Base-by-base conservation (phyloP, 2,797 vertebrate genomes). In the Anolis apletophallus region DNA sequence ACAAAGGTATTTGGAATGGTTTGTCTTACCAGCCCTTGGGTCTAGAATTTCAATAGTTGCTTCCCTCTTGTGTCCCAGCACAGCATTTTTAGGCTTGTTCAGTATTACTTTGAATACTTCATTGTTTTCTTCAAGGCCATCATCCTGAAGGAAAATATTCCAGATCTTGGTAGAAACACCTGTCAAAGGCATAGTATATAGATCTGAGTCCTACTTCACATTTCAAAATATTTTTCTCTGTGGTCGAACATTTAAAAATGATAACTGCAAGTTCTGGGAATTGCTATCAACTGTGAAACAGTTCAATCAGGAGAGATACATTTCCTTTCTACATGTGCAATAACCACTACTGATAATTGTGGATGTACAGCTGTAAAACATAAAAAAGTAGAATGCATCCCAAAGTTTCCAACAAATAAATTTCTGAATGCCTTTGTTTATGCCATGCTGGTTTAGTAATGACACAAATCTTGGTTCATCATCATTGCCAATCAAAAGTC, bases 51-150 rank as follows among this genome's bases (percentile, higher is more conserved):
- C 94, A 40, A 97, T 94, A 0, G 83, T 93, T 26, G 96, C 93
- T 2, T 95, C 94, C 19, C 32, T 95, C 36, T 91, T 96, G 75
- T 93, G 95, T 59, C 96, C 97, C 93, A 97, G 91, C 76, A 97
- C 14, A 1, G 92, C 90, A 19, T 96, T 97, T 89, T 91, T 89
- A 1, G 97, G 95, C 1, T 85, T 91, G 29, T 92, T 96, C 71
- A 93, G 94, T 73, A 84, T 61, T 82, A 97, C 93, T 3, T 92
- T 93, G 89, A 98, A 95, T 40, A 93, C 92, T 94, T 97, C 96
- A 36, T 94, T 88, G 86, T 96, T 97, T 90, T 97, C 97, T 94
- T 98, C 97, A 87, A 97, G 94, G 26, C 96, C 94, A 12, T 97
- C 96, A 2, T 97, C 94, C 5, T 94, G 94, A 86, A 95, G 86